A percentile compares a stretch with the other conserved stretches of the same genome.
Evolutionary conservation across 2,797 vertebrate species (phyloP).

Genomic region (Ataeniobius toweri): DNA sequence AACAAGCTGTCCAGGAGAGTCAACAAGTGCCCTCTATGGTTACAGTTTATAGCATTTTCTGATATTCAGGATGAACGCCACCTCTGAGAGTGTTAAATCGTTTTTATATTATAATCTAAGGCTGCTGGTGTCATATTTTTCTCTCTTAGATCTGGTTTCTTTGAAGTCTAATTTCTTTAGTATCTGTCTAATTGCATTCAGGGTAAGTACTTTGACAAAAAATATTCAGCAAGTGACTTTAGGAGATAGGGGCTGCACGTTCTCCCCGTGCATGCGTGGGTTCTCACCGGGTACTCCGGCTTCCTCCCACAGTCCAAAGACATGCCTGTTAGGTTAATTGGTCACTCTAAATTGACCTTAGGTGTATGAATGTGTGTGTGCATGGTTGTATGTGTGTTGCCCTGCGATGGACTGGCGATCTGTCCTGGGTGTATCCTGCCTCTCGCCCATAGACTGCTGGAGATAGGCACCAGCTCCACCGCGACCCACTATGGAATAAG

Average conservation of each 20-base stretch:
- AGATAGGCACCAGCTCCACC: no score
- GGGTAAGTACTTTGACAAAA: background rate
- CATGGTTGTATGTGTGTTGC: no score
- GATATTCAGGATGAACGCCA: background rate
- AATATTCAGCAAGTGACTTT: background rate
- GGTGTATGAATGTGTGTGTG: no score
- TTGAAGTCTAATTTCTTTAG: constrained; percentile 13
- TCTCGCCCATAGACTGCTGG: no score
- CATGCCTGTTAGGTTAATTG: no score
- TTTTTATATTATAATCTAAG: background rate
- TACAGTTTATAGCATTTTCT: background rate
- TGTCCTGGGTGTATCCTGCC: no score
- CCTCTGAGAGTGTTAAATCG: background rate
- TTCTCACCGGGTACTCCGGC: no score
- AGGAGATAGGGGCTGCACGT: background rate
- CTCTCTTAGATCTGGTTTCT: constrained; percentile 9
- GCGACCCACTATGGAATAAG: no score
- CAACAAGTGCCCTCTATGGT: background rate
- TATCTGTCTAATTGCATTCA: constrained; percentile 32
- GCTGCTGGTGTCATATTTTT: background rate
- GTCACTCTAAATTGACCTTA: no score
- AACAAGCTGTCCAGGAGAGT: constrained; percentile 1
- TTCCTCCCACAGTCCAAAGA: no score
- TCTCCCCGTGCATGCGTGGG: no score
- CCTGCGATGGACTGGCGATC: no score